Evolutionary conservation across 2,797 vertebrate genomes (phyloP), one percentile per base, ranked within the genome.

Genomic region (Thripadectes ignobilis): DNA sequence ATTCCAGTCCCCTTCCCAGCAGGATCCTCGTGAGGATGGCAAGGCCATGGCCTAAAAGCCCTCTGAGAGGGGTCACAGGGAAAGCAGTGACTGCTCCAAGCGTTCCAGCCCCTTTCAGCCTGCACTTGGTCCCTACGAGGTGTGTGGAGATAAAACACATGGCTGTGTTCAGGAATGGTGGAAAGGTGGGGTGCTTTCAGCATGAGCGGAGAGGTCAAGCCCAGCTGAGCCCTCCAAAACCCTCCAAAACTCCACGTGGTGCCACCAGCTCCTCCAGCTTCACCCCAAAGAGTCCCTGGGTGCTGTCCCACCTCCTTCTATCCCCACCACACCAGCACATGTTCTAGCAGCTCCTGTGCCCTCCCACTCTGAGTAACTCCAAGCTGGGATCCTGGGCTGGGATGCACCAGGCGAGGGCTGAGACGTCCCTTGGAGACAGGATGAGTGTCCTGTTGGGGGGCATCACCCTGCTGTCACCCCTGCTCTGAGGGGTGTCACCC

Each of bases 351-450:
- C 45, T 58, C 51, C 34, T 20, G 14, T 30, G 36, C 32, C n/a
- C 38, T 61, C 46, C 32, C 22, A 7, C 12, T 39, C 13, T 14
- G 16, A n/a, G 20, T 3, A 79, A 41, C 21, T 29, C 27, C 15
- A 29, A n/a, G 18, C 36, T 32, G 29, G 1, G 1, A 26, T 57
- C 7, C 48, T 11, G 0, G 1, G 36, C 5, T 0, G 0, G 12
- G 12, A 38, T 14, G 14, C 61, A 52, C 17, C 63, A 49, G 23
- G 21, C 4, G 51, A 41, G 29, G 36, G 46, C 38, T 26, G 38
- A 65, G 16, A 6, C 7, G 30, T 43, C 24, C 7, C 52, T 10
- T 1, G 29, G 23, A 54, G 32, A 32, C 23, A 76, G 36, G 18
- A 20, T 32, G 57, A 34, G 39, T 26, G 7, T 2, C 38, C 34